Percentiles rank a stretch among this genome's conserved stretches.
Evolutionary conservation across 2,888 invertebrate species (phyloP).

Genomic region (Ferdinandea cuprea): DNA sequence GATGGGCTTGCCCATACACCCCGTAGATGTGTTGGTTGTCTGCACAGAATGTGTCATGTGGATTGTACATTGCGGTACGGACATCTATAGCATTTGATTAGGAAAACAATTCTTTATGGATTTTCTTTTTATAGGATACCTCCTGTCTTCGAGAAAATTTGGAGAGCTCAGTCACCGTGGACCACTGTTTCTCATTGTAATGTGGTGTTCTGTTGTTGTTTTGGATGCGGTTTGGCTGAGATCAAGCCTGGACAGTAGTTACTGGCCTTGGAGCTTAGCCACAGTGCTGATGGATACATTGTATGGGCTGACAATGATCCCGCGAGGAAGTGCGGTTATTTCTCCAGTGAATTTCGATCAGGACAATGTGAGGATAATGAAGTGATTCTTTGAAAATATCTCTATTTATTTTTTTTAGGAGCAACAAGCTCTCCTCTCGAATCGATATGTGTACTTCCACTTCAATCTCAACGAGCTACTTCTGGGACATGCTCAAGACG

Average conservation of each 20-base stretch:
- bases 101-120: no score
- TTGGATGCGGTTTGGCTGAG: constrained; percentile 88
- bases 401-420: constrained; percentile 83
- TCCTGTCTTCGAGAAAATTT: constrained; percentile 86
- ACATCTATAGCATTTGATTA: neutral
- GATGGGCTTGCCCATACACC: constrained; percentile 84
- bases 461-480: constrained; percentile 87
- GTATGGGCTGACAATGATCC: constrained; percentile 89
- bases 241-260: constrained; percentile 85
- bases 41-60: constrained; percentile 90
- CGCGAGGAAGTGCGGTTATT: constrained; percentile 84
- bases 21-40: constrained; percentile 88
- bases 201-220: constrained; percentile 88
- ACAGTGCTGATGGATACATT: constrained; percentile 86
- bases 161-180: constrained; percentile 89
- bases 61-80: constrained; percentile 91
- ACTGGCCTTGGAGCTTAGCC: constrained; percentile 86
- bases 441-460: constrained; percentile 86
- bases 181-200: constrained; percentile 86
- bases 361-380: constrained; percentile 54
- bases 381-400: neutral
- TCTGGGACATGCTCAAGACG: constrained; percentile 93
- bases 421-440: constrained; percentile 85
- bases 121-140: constrained; percentile 80
- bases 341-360: constrained; percentile 67